Evolutionary conservation across 23 tunicate species (phyloP), one percentile per base, ranked within the genome.

Genomic region (Oikopleura dioica): DNA sequence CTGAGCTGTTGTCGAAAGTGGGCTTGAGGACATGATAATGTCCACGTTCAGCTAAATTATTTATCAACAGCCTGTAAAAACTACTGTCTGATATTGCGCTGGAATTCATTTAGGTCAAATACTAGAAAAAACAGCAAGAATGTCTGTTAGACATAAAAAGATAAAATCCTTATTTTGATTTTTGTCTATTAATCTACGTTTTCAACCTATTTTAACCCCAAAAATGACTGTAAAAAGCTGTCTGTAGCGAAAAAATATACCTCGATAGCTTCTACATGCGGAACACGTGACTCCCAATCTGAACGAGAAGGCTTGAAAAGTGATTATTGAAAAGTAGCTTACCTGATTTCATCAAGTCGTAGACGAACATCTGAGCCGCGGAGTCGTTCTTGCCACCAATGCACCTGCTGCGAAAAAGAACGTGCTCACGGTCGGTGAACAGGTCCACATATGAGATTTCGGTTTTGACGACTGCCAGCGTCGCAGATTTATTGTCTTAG

Each of bases 371-470:
- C 59, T 91, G 82, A 23, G 92, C 82, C 0, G 85, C 87, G 1
- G 83, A 84, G 44, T 91, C 97, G 37, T 78, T 78, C 78, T 91
- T 91, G 0, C 97, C 97, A 89, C 97, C 97, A 37, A 91, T 85
- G 63, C 82, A 91, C 51, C 97, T 78, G 59, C 84, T 38, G 69
- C 86, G 82, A 81, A 85, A 91, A n/a, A 91, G 59, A 2, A 87
- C 80, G 51, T 80, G 85, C 58, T 91, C 97, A 50, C 83, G 84
- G 68, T 91, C 97, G 29, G 94, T 91, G 76, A 91, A 91, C 12
- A 91, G 82, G 51, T 91, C 88, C 35, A 91, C 87, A 44, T 76
- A 91, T 16, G 95, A 79, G 76, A 91, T 83, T 77, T 91, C 97
- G 50, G 92, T 85, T 59, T 91, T 91, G 37, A 91, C 78, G 35